Evolutionary conservation across 2,113 vertebrate genomes (phyloP).

Genomic region (Sorex araneus): DNA sequence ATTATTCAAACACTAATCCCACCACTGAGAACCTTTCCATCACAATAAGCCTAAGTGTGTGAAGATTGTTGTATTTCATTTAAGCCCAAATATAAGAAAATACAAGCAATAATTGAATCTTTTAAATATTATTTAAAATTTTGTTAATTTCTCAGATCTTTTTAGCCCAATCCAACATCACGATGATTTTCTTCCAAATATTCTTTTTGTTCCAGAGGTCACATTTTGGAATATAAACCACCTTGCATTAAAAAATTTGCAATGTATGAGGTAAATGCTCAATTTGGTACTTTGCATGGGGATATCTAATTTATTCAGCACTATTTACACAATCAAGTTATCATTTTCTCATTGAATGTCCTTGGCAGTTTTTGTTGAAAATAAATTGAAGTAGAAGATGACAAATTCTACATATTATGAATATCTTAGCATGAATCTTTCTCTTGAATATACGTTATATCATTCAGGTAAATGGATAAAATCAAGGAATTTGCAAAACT

Average conservation of each 20-base stretch:
- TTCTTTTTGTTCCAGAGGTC: slow-evolving; percentile 1
- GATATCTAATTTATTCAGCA: not conserved
- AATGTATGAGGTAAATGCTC: not conserved
- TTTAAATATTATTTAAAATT: not conserved
- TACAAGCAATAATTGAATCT: too few species aligned
- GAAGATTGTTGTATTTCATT: too few species aligned
- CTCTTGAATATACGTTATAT: not conserved
- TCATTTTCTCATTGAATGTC: not conserved
- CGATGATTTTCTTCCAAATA: not conserved
- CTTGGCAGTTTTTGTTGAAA: slow-evolving; percentile 22
- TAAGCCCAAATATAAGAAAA: too few species aligned
- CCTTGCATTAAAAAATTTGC: not conserved
- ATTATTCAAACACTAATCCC: too few species aligned
- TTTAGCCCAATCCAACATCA: not conserved
- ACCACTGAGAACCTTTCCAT: too few species aligned
- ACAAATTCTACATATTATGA: slow-evolving; percentile 20
- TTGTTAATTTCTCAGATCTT: not conserved
- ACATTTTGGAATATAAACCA: not conserved
- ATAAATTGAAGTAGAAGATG: slow-evolving; percentile 41
- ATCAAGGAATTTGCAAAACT: slow-evolving; percentile 45
- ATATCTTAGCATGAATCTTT: not conserved
- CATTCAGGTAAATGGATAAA: slow-evolving; percentile 39
- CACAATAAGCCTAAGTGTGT: too few species aligned
- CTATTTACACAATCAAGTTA: not conserved
- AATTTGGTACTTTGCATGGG: not conserved